Conservation (phyloP, 2,113 vertebrate genomes). For the Dasypus novemcinctus region DNA sequence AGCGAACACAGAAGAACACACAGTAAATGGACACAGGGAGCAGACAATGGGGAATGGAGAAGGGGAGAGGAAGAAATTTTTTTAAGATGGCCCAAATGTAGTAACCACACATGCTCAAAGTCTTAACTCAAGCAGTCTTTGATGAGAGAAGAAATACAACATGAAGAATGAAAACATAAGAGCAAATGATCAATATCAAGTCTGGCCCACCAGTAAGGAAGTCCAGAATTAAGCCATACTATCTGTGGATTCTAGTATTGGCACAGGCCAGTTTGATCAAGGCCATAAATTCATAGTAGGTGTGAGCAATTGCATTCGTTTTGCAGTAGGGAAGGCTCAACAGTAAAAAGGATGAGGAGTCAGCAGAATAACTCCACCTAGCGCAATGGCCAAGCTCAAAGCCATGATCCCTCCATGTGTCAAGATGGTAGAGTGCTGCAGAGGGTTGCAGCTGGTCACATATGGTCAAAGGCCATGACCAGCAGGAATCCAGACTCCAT, state of each 20-base stretch:
- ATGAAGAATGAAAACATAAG: background rate
- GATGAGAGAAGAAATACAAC: background rate
- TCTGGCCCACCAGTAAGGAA: background rate
- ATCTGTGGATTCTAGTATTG: background rate
- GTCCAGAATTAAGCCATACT: background rate
- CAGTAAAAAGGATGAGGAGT: conserved; percentile 8
- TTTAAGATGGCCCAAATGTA: background rate
- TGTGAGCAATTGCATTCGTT: background rate
- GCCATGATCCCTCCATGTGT: rapidly evolving
- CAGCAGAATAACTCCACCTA: background rate
- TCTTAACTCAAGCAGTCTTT: background rate
- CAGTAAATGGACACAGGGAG: too few species aligned
- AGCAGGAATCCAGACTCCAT: background rate
- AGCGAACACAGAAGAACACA: too few species aligned
- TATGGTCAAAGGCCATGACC: conserved; percentile 56
- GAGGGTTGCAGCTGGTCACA: conserved; percentile 62
- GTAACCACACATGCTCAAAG: background rate
- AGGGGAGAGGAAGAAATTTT: too few species aligned
- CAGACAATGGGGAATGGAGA: too few species aligned
- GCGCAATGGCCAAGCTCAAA: background rate
- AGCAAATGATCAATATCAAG: conserved; percentile 20
- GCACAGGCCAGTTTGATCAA: background rate
- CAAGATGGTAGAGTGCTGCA: conserved; percentile 44
- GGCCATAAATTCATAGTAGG: background rate
- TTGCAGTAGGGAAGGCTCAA: background rate